Base-by-base conservation (phyloP, 2,888 invertebrate genomes). In the Pseudanteris insignis region DNA sequence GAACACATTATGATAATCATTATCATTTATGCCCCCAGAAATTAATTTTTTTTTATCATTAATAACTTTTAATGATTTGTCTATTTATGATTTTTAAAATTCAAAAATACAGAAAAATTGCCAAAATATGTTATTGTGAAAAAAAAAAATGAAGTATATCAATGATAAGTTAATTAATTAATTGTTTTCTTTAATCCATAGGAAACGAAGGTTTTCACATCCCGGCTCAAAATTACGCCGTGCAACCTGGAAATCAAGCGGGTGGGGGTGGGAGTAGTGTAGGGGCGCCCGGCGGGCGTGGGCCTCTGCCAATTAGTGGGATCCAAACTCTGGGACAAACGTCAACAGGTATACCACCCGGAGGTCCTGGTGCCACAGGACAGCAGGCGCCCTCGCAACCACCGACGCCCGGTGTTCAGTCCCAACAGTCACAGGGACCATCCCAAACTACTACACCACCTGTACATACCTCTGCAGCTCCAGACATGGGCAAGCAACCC, bases 161-260 rank as follows among this genome's bases (percentile, higher is more conserved):
- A n/a, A n/a, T n/a, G n/a, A n/a, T n/a, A n/a, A n/a, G n/a, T n/a
- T n/a, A n/a, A n/a, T n/a, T n/a, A n/a, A n/a, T n/a, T n/a, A n/a
- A n/a, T n/a, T n/a, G n/a, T n/a, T n/a, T n/a, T n/a, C n/a, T 29
- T n/a, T 63, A n/a, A n/a, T n/a, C n/a, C n/a, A n/a, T n/a, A 77
- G 78, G 77, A 70, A 72, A 74, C 65, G 79, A 79, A 48, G 48
- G 37, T 7, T 79, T 76, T 74, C 79, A 79, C 74, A 78, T 77
- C 67, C 72, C 76, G 64, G 75, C 75, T 68, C 77, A 75, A 67
- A 79, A 73, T 68, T 79, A 76, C 75, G 74, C 74, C 61, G 75
- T 74, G 72, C 79, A 79, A 70, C 74, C 75, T 72, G 77, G 78
- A 63, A 75, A 75, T 69, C 79, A 78, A 70, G 78, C 78, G 72